Percentiles rank a stretch among this genome's conserved stretches.
phyloP scores from a whole-genome alignment of 2,113 vertebrate genomes.

The Brachypodius melanocephalos region DNA sequence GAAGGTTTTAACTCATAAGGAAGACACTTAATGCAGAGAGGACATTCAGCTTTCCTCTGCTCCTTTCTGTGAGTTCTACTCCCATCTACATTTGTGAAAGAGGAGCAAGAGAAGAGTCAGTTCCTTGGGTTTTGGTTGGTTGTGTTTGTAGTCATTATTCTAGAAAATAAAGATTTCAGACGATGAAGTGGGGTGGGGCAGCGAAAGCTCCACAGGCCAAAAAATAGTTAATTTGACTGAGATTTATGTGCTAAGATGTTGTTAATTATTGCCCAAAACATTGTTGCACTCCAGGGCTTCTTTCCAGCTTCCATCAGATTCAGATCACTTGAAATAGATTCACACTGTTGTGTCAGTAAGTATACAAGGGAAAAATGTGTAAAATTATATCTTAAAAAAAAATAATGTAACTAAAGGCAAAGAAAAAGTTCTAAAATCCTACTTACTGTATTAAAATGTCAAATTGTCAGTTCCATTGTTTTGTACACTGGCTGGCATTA shows the following conservation, averaged over 20 bases:
- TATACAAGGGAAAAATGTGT: background rate
- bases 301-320: background rate
- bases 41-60: background rate
- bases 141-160: background rate
- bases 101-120: background rate
- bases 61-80: background rate
- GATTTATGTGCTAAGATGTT: background rate
- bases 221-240: background rate
- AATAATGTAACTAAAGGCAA: background rate
- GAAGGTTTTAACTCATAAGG: background rate
- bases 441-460: conserved; percentile 2
- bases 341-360: background rate
- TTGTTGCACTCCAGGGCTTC: background rate
- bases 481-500: background rate
- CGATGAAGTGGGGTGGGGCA: background rate
- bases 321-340: background rate
- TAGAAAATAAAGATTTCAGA: background rate
- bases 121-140: background rate
- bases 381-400: background rate
- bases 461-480: background rate
- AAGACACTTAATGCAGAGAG: fast-evolving
- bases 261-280: background rate
- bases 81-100: background rate
- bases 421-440: background rate
- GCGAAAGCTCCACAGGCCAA: background rate